phyloP scores from a whole-genome alignment of 1,140 invertebrate genomes.

The Drosophila burlai region DNA sequence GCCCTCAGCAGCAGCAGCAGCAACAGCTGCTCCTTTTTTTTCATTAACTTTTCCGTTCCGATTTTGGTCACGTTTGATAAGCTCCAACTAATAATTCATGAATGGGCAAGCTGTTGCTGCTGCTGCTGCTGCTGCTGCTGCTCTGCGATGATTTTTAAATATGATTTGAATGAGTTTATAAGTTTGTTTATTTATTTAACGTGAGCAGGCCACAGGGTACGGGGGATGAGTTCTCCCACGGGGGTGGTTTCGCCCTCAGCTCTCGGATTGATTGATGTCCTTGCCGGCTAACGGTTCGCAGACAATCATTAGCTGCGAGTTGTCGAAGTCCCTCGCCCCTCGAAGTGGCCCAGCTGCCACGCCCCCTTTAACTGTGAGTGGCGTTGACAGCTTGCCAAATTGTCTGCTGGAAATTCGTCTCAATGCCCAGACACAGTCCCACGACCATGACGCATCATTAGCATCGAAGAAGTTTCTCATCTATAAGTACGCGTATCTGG shows the following conservation, averaged over 20 bases:
- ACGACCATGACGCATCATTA: slow-evolving; percentile 66
- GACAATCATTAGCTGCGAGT: slow-evolving; percentile 75
- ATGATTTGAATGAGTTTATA: slow-evolving; percentile 83
- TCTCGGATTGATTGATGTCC: slow-evolving; percentile 75
- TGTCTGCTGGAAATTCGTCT: slow-evolving; percentile 63
- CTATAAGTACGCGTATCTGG: neutral
- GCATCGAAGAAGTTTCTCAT: slow-evolving; percentile 27
- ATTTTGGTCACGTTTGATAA: slow-evolving; percentile 82
- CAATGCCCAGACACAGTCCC: slow-evolving; percentile 25
- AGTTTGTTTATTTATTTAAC: slow-evolving; percentile 79
- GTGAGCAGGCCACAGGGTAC: slow-evolving; percentile 3
- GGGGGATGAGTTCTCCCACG: neutral
- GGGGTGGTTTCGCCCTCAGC: slow-evolving; percentile 49
- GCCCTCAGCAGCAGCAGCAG: slow-evolving; percentile 55
- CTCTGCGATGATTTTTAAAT: slow-evolving; percentile 75
- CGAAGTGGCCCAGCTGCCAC: slow-evolving; percentile 40
- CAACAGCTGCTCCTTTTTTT: slow-evolving; percentile 33
- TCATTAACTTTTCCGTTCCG: slow-evolving; percentile 69
- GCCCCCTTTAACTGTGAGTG: slow-evolving; percentile 56
- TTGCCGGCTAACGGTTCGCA: slow-evolving; percentile 60
- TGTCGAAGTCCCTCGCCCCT: slow-evolving; percentile 35
- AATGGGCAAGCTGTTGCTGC: slow-evolving; percentile 75
- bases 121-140: slow-evolving; percentile 50
- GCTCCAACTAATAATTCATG: slow-evolving; percentile 79
- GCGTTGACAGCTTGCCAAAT: slow-evolving; percentile 79